A percentile compares a stretch with the other conserved stretches of the same genome.
These are phyloP conservation scores for Leucoptera coffeella DNA, from an alignment of 2,888 invertebrate species.

Conservation along the genomic window DNA sequence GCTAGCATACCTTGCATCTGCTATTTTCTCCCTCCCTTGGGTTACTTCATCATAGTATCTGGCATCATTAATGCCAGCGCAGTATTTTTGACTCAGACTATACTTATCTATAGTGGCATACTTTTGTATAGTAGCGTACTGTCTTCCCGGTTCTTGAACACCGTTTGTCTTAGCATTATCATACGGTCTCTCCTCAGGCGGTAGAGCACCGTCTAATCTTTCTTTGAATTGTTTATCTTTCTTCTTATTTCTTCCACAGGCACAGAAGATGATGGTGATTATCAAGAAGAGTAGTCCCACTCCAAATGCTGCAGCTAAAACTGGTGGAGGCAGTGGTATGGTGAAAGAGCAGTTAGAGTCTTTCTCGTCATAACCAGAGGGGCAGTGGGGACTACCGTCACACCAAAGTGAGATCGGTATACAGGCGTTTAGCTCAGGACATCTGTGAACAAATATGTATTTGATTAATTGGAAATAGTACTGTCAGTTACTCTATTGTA, in stretches of 20 bases:
- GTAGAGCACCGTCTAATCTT: slow-evolving; percentile 50
- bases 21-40: slow-evolving; percentile 39
- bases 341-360: slow-evolving; percentile 69
- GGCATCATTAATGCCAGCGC: slow-evolving; percentile 45
- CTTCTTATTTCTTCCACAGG: slow-evolving; percentile 53
- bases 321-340: slow-evolving; percentile 60
- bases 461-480: slow-evolving; percentile 2
- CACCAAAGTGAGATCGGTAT: slow-evolving; percentile 75
- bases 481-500: no score
- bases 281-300: slow-evolving; percentile 55
- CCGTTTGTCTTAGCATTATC: slow-evolving; percentile 52
- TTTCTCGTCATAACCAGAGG: slow-evolving; percentile 76
- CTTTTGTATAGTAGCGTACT: slow-evolving; percentile 46
- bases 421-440: slow-evolving; percentile 76
- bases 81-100: slow-evolving; percentile 47
- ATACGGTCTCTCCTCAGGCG: slow-evolving; percentile 54
- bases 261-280: slow-evolving; percentile 53
- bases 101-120: slow-evolving; percentile 50
- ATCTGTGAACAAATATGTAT: slow-evolving; percentile 58
- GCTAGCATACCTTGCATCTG: slow-evolving; percentile 44
- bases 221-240: slow-evolving; percentile 57
- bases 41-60: slow-evolving; percentile 47
- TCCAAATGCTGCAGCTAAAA: slow-evolving; percentile 60
- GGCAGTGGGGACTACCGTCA: slow-evolving; percentile 73
- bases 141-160: slow-evolving; percentile 25